Percentiles rank a stretch among this genome's conserved stretches.
These are phyloP conservation scores for Falco punctatus DNA, from an alignment of 2,113 vertebrate genomes.

Conservation along the genomic window DNA sequence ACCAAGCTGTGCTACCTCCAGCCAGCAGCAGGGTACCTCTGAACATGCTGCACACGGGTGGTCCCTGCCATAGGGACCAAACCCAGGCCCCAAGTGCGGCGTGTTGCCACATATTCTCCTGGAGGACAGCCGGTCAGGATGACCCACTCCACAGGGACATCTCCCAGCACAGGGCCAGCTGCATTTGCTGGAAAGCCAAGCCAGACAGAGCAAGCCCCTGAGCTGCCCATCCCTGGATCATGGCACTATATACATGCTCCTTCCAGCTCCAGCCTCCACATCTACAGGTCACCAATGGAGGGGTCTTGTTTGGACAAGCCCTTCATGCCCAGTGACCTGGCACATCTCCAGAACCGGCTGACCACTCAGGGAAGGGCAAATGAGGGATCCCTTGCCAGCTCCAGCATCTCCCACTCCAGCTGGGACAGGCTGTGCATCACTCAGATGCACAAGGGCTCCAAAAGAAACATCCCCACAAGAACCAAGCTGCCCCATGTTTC, in stretches of 20 bases:
- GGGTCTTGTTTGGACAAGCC: not conserved
- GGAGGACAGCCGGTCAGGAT: not conserved
- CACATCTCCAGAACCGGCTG: not conserved
- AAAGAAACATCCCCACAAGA: not conserved
- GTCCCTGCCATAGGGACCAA: not conserved
- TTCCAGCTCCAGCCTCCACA: not conserved
- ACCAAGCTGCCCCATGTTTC: not conserved
- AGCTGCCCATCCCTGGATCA: not conserved
- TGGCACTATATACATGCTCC: rapidly evolving
- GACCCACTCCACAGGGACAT: not conserved
- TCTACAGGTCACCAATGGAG: rapidly evolving
- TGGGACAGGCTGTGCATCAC: not conserved
- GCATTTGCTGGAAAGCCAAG: not conserved
- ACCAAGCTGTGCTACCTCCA: not conserved
- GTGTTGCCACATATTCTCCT: not conserved
- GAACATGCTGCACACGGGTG: not conserved
- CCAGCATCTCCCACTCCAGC: not conserved
- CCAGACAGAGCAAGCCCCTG: not conserved
- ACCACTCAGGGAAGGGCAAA: not conserved
- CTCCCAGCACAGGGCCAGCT: not conserved
- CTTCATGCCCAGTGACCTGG: not conserved
- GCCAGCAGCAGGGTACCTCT: not conserved
- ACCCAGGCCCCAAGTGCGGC: not conserved
- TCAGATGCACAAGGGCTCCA: not conserved
- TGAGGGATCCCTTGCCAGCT: not conserved